Base-by-base conservation (phyloP, 1,140 invertebrate species). In the Melitaea cinxia region DNA sequence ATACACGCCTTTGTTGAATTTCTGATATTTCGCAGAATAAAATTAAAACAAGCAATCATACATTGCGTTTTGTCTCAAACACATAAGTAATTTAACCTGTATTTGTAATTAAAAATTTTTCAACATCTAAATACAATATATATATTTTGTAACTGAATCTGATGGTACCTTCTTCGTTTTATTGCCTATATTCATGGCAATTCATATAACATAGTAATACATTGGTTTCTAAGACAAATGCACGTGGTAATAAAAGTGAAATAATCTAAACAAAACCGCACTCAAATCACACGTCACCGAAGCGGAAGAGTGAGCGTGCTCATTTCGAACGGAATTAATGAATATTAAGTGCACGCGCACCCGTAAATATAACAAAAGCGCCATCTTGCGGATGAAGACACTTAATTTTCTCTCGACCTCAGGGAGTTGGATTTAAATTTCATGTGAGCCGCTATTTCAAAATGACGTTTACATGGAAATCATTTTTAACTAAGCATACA, bases 341-440 rank as follows among this genome's bases (percentile, higher is more conserved):
- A 84, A 86, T 84, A 84, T 82, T 82, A 82, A 86, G 75, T 77
- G 70, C 74, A 74, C 57, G 72, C 72, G 72, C 70, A 78, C 64
- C 54, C 57, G 60, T 57, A 70, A 57, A 72, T 72, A 66, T 65
- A 69, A 68, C 65, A 68, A 66, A 47, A 71, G 57, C 58, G 72
- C 67, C 75, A 79, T 80, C 77, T 80, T 66, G 65, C 61, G 72
- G 65, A 73, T 72, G 62, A 50, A 72, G 70, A 76, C 75, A 77
- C 70, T 77, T 78, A 73, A 77, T 79, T 77, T 68, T 63, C 62
- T 71, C 65, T 26, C 56, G 67, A 57, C 78, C 76, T 63, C 12
- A 9, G 77, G 80, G 78, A 79, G 19, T 70, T 33, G 58, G 45
- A 67, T 67, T 67, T 67, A 67, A 57, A 67, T 67, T 67, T 33